Conservation (phyloP, 2,797 vertebrate genomes). For the Chaunax sp. region DNA sequence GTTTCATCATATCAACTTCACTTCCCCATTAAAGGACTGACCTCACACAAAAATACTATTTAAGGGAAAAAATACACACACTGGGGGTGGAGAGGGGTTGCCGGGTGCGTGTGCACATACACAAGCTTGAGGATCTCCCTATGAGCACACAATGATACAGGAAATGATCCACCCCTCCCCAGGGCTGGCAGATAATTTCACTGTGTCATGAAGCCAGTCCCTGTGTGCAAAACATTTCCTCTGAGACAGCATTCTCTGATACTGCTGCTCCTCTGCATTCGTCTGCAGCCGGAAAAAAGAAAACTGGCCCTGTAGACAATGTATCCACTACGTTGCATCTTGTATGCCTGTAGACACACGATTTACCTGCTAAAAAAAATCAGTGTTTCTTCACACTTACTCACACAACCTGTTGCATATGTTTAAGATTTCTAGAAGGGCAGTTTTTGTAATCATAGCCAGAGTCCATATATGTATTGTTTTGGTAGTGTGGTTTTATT, state of each 20-base stretch:
- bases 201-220: slow-evolving; percentile 84
- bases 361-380: background rate
- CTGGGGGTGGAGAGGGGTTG: slow-evolving; percentile 48
- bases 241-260: slow-evolving; percentile 58
- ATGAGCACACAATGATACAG: slow-evolving; percentile 79
- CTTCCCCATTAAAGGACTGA: slow-evolving; percentile 80
- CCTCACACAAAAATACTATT: slow-evolving; percentile 81
- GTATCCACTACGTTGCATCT: background rate
- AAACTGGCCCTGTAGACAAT: background rate
- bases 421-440: too few species aligned
- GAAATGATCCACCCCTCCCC: slow-evolving; percentile 87
- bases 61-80: slow-evolving; percentile 75
- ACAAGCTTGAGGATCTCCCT: slow-evolving; percentile 63
- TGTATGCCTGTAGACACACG: background rate
- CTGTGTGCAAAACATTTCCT: slow-evolving; percentile 86
- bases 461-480: too few species aligned
- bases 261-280: slow-evolving; percentile 20
- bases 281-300: slow-evolving; percentile 7
- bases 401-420: too few species aligned
- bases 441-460: too few species aligned
- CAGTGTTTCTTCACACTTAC: background rate
- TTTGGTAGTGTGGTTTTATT: too few species aligned
- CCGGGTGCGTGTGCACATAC: slow-evolving; percentile 1
- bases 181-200: slow-evolving; percentile 80
- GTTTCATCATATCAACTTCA: slow-evolving; percentile 66